A percentile compares a stretch with the other conserved stretches of the same genome.
Evolutionary conservation across 37 sponge, comb jelly and placozoan species (phyloP).

Genomic region (Theonella swinhoei): DNA sequence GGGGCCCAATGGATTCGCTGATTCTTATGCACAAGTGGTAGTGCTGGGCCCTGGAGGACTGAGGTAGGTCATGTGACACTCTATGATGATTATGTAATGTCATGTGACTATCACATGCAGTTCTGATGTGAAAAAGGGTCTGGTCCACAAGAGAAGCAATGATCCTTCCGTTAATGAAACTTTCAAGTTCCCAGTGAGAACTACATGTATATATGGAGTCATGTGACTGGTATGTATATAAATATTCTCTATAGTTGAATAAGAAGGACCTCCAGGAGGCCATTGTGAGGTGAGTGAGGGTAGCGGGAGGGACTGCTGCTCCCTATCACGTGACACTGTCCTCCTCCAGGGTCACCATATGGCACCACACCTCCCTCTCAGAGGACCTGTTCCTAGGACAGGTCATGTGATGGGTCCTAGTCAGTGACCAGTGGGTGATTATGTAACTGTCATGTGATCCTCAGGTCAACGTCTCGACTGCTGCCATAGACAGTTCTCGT

Average conservation of each 20-base stretch:
- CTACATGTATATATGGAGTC: neutral
- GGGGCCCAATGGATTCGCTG: conserved; percentile 39
- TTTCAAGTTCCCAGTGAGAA: conserved; percentile 46
- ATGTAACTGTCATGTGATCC: neutral
- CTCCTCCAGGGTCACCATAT: conserved; percentile 20
- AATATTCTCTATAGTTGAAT: neutral
- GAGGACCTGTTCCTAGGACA: conserved; percentile 67
- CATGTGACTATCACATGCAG: conserved; percentile 8
- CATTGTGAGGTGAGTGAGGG: conserved; percentile 31
- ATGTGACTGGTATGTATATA: neutral
- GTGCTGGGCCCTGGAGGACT: conserved; percentile 16
- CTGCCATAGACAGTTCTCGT: conserved; percentile 3
- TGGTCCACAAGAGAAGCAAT: conserved; percentile 28
- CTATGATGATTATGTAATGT: neutral
- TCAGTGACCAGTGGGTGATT: neutral
- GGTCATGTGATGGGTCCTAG: conserved; percentile 20
- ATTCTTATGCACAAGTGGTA: conserved; percentile 54
- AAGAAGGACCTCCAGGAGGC: neutral
- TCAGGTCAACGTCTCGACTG: neutral
- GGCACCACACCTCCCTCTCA: conserved; percentile 39
- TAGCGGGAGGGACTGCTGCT: no score
- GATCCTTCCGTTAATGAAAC: conserved; percentile 60
- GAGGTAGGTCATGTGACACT: conserved; percentile 1
- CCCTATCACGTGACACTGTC: no score
- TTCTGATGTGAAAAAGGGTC: conserved; percentile 50